Conservation (phyloP, 23 tunicate species). For the Styela clava region DNA sequence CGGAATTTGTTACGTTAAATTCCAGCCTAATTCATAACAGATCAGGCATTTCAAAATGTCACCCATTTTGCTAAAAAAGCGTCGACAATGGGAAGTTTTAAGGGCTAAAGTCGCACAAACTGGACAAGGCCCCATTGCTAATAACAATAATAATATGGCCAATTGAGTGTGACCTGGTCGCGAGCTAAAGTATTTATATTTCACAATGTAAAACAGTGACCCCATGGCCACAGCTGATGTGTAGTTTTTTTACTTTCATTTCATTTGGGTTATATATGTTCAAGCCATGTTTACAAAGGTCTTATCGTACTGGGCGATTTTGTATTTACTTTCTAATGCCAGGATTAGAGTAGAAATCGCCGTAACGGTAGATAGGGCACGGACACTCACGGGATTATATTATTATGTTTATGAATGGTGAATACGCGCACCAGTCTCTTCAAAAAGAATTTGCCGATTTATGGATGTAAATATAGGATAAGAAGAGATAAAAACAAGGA, state of each 20-base stretch:
- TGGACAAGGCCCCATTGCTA: not conserved
- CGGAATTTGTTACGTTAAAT: too few species aligned
- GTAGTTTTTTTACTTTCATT: too few species aligned
- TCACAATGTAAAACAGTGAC: too few species aligned
- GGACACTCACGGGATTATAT: not conserved
- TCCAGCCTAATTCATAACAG: too few species aligned
- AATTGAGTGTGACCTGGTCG: not conserved
- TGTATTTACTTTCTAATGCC: not conserved
- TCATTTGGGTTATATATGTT: too few species aligned
- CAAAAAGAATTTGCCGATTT: not conserved
- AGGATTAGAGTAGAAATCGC: not conserved
- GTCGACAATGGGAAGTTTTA: not conserved
- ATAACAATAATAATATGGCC: not conserved
- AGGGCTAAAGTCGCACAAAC: not conserved
- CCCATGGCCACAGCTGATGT: too few species aligned
- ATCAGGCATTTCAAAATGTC: too few species aligned
- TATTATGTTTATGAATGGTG: not conserved
- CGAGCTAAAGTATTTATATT: not conserved
- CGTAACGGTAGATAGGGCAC: not conserved
- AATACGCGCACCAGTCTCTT: not conserved
- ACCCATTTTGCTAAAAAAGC: too few species aligned
- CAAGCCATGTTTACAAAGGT: too few species aligned
- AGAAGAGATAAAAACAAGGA: not conserved
- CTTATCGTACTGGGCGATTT: too few species aligned
- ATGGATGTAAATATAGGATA: not conserved